These are phyloP conservation scores for Hoplostethus atlanticus DNA, from an alignment of 2,797 vertebrate genomes.

Conservation along the genomic window DNA sequence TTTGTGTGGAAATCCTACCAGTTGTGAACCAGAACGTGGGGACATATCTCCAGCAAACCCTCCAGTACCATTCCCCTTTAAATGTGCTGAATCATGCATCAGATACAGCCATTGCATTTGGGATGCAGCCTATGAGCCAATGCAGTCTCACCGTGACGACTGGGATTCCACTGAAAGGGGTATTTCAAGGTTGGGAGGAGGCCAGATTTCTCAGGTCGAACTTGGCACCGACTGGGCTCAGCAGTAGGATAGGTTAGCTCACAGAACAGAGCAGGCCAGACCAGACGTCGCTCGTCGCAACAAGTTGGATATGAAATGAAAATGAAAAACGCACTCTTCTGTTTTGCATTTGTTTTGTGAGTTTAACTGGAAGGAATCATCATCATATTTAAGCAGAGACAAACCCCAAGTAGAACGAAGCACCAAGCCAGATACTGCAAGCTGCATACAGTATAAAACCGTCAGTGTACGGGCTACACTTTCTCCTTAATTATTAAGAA, in stretches of 20 bases:
- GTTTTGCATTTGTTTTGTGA: too few relatives aligned
- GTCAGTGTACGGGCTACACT: too few relatives aligned
- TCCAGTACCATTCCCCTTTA: conserved; percentile 33
- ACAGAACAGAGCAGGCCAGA: conserved; percentile 1
- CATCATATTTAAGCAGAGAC: conserved; percentile 1
- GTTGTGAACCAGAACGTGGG: neutral
- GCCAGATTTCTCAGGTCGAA: conserved; percentile 26
- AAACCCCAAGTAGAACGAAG: neutral
- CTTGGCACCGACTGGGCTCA: conserved; percentile 1
- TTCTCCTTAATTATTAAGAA: too few relatives aligned
- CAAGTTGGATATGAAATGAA: neutral
- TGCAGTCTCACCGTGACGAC: conserved; percentile 56
- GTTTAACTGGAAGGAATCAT: too few relatives aligned
- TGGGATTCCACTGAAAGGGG: conserved; percentile 58
- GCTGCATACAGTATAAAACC: too few relatives aligned
- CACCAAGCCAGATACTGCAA: neutral
- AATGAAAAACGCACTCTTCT: too few relatives aligned
- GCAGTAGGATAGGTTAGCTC: neutral
- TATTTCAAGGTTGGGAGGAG: conserved; percentile 45
- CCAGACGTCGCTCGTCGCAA: neutral
- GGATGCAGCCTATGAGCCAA: conserved; percentile 33
- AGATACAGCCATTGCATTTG: conserved; percentile 41
- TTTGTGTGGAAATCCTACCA: neutral
- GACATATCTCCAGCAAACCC: neutral
- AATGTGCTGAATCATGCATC: conserved; percentile 71